A percentile compares a stretch with the other conserved stretches of the same genome.
Evolutionary conservation across 2,113 vertebrate genomes (phyloP).

Genomic region (Ceratotherium simum): DNA sequence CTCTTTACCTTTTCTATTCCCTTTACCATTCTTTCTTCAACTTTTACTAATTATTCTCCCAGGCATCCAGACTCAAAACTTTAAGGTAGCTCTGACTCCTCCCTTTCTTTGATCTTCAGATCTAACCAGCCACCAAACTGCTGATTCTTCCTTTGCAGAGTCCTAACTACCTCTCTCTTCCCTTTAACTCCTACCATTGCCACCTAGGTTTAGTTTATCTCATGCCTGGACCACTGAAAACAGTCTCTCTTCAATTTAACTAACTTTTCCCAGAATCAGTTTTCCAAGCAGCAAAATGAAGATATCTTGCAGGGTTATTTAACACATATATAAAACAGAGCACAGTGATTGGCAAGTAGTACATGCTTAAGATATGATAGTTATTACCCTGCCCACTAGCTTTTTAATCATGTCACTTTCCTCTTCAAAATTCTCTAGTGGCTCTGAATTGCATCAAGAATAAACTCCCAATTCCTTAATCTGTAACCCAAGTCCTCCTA

Average conservation of each 20-base stretch:
- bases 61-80: neutral
- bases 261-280: neutral
- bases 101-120: neutral
- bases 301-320: neutral
- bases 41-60: slow-evolving; percentile 26
- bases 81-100: neutral
- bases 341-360: neutral
- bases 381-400: neutral
- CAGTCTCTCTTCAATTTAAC: neutral
- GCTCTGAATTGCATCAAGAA: neutral
- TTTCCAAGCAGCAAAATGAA: slow-evolving; percentile 42
- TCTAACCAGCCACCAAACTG: neutral
- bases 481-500: neutral
- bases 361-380: neutral
- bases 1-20: neutral
- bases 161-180: neutral
- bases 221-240: neutral
- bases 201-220: neutral
- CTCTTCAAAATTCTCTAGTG: slow-evolving; percentile 7
- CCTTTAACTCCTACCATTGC: neutral
- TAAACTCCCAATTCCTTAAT: neutral
- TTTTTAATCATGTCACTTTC: slow-evolving; percentile 6
- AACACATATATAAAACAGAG: neutral
- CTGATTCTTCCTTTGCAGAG: neutral
- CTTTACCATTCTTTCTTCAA: neutral